phyloP scores from a whole-genome alignment of 1,140 invertebrate genomes.

The Adelges cooleyi region DNA sequence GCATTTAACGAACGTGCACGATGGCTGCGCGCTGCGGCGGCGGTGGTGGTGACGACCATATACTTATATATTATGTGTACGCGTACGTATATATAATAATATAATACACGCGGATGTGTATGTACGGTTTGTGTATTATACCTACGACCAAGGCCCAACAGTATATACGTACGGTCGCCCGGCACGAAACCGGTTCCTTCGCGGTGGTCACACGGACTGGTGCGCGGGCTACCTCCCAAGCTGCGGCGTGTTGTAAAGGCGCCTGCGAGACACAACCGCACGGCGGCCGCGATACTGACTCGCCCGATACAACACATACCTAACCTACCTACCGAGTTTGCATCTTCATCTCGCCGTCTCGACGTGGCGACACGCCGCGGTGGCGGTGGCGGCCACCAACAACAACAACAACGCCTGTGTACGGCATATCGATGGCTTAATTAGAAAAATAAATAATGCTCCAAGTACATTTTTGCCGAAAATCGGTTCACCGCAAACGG shows the following conservation, averaged over 20 bases:
- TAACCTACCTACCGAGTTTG: background rate
- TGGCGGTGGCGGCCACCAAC: background rate
- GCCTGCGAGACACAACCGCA: slow-evolving; percentile 11
- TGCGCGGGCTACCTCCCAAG: slow-evolving; percentile 24
- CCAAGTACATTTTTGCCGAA: no score
- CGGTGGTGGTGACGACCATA: no score
- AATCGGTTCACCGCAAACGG: no score
- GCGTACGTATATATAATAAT: no score
- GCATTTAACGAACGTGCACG: slow-evolving; percentile 17
- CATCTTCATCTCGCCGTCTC: slow-evolving; percentile 9
- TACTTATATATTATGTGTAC: no score
- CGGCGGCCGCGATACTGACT: background rate
- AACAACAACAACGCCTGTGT: background rate
- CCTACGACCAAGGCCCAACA: no score
- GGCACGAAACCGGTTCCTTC: slow-evolving; percentile 26
- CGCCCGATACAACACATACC: background rate
- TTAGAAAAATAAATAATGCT: no score
- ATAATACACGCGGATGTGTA: no score
- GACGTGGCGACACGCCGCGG: background rate
- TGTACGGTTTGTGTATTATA: no score
- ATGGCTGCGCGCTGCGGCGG: slow-evolving; percentile 9
- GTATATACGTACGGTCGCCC: background rate
- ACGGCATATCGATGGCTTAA: no score
- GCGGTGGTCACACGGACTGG: slow-evolving; percentile 27
- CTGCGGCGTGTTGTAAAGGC: slow-evolving; percentile 28